These are phyloP conservation scores for Troglohyphantes excavatus DNA, from an alignment of 2,888 invertebrate genomes.

Conservation along the genomic window DNA sequence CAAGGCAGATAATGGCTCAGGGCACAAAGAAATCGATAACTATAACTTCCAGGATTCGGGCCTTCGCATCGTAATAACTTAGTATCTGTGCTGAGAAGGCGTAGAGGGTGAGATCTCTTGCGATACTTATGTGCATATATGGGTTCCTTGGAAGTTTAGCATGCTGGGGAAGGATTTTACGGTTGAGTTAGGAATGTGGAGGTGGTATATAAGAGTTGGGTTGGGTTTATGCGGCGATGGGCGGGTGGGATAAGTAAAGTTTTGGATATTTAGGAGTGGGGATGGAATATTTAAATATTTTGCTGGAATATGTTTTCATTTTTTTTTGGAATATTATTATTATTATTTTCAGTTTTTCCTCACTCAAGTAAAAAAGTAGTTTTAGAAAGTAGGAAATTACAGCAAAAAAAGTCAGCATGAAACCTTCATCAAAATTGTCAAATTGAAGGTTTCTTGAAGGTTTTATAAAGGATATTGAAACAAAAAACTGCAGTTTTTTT, in stretches of 20 bases:
- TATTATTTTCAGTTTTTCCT: no score
- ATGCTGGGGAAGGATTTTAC: conserved; percentile 7
- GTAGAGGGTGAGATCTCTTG: neutral
- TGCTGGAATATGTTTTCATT: neutral
- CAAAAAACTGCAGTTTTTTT: no score
- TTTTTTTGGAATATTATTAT: neutral
- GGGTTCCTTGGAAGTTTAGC: conserved; percentile 22
- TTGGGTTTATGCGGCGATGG: conserved; percentile 15
- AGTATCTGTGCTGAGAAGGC: conserved; percentile 53
- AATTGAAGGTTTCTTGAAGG: no score
- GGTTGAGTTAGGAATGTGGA: conserved; percentile 42
- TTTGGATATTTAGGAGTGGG: neutral
- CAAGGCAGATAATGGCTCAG: conserved; percentile 55
- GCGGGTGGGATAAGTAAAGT: neutral
- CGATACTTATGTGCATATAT: conserved; percentile 12
- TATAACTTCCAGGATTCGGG: conserved; percentile 62
- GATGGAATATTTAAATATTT: neutral
- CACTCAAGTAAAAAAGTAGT: no score
- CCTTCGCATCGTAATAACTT: conserved; percentile 58
- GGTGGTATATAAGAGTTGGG: neutral
- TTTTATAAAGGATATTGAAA: no score
- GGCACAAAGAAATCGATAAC: conserved; percentile 66
- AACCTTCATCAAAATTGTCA: no score
- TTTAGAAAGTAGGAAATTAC: no score
- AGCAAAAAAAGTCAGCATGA: no score